Evolutionary conservation across 2,888 invertebrate species (phyloP).

Genomic region (Amphipoea oculea): DNA sequence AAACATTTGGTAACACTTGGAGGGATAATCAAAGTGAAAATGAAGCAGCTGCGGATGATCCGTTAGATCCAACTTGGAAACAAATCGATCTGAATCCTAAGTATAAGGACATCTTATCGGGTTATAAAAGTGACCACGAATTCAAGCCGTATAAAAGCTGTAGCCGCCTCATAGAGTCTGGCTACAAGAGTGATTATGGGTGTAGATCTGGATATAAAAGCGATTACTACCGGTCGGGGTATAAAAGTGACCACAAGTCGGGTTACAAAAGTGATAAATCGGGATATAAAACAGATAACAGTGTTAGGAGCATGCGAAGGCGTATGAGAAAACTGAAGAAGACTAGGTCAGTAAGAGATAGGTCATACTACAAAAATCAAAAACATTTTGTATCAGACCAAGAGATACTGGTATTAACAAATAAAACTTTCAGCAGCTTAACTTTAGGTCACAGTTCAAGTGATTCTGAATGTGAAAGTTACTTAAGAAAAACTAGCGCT

Average conservation of each 20-base stretch:
- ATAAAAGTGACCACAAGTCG: constrained; percentile 91
- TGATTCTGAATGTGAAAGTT: constrained; percentile 88
- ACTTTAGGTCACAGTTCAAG: constrained; percentile 91
- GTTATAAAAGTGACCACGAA: constrained; percentile 91
- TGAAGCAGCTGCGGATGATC: constrained; percentile 89
- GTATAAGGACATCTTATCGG: constrained; percentile 91
- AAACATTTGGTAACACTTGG: constrained; percentile 85
- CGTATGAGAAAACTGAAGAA: constrained; percentile 88
- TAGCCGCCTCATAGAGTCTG: constrained; percentile 89
- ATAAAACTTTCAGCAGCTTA: constrained; percentile 88
- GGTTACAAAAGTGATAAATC: constrained; percentile 91
- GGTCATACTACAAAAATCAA: constrained; percentile 89
- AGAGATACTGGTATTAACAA: constrained; percentile 90
- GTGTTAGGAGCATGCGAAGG: constrained; percentile 86
- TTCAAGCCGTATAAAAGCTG: constrained; percentile 89
- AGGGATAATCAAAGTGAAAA: constrained; percentile 88
- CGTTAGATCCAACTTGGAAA: constrained; percentile 92
- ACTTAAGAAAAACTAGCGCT: constrained; percentile 82
- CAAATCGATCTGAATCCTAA: constrained; percentile 92
- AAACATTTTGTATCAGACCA: constrained; percentile 91
- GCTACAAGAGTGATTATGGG: constrained; percentile 92
- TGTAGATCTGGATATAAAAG: constrained; percentile 89
- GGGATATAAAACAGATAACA: constrained; percentile 91
- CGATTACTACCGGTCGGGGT: constrained; percentile 89
- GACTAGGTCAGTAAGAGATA: constrained; percentile 87